Evolutionary conservation across 1,140 invertebrate species (phyloP).

Genomic region (Tetraneura akinire): DNA sequence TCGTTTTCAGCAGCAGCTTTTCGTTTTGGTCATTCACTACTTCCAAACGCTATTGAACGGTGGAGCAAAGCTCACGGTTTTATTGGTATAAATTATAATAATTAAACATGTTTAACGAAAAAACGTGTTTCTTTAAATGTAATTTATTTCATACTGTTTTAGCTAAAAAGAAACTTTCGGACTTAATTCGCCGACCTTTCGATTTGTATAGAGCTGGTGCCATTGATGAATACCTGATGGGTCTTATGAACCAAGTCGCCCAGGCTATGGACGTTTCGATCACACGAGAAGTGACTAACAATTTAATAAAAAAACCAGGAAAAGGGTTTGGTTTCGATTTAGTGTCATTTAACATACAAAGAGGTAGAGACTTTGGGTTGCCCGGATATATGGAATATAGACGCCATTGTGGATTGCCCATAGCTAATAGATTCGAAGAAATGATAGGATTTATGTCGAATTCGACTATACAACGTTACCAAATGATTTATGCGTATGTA

Average conservation of each 20-base stretch:
- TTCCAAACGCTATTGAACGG: slow-evolving; percentile 84
- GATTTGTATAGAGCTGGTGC: slow-evolving; percentile 88
- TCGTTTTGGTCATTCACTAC: slow-evolving; percentile 84
- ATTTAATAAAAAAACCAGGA: slow-evolving; percentile 86
- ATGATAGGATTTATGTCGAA: slow-evolving; percentile 87
- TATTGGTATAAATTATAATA: slow-evolving; percentile 66
- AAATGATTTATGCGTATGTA: slow-evolving; percentile 73
- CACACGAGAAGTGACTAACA: slow-evolving; percentile 89
- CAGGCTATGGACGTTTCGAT: slow-evolving; percentile 94
- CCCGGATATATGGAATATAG: slow-evolving; percentile 89
- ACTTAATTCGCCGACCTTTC: slow-evolving; percentile 84
- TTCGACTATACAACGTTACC: slow-evolving; percentile 78
- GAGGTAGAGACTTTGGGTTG: slow-evolving; percentile 88
- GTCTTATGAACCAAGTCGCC: slow-evolving; percentile 89
- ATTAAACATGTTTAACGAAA: neutral
- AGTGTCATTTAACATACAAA: slow-evolving; percentile 92
- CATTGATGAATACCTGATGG: slow-evolving; percentile 89
- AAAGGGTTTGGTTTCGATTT: slow-evolving; percentile 86
- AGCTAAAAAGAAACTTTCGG: slow-evolving; percentile 86
- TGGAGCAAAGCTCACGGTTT: slow-evolving; percentile 94
- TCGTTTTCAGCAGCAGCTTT: slow-evolving; percentile 87
- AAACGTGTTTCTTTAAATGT: neutral
- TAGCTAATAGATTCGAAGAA: slow-evolving; percentile 79
- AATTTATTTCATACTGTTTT: slow-evolving; percentile 50
- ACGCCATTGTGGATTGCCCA: slow-evolving; percentile 79